Percentiles rank a stretch among this genome's conserved stretches.
phyloP scores from a whole-genome alignment of 1,140 invertebrate species.

The Caerostris extrusa region DNA sequence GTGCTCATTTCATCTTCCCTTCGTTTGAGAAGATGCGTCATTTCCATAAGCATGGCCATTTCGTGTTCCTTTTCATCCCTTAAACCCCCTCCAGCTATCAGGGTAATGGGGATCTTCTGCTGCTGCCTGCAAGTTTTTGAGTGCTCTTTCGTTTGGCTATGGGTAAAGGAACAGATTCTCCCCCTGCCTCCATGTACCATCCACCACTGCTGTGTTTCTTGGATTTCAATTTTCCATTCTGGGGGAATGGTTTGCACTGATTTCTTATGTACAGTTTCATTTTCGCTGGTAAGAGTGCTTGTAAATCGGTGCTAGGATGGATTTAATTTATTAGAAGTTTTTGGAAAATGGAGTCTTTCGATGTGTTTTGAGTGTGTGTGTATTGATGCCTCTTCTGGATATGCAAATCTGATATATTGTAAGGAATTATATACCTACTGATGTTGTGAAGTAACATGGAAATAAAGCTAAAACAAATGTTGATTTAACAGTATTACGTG shows the following conservation, averaged over 20 bases:
- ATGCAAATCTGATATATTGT: background rate
- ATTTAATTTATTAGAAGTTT: background rate
- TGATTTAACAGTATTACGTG: too few species aligned
- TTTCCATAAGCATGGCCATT: constrained; percentile 55
- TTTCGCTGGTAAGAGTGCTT: background rate
- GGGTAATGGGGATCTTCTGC: constrained; percentile 41
- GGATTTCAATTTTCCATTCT: background rate
- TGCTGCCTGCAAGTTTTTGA: background rate
- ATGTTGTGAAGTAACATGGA: too few species aligned
- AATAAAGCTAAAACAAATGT: too few species aligned
- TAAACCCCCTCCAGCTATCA: constrained; percentile 18
- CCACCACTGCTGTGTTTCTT: background rate
- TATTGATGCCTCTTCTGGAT: background rate
- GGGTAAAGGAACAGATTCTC: too few species aligned
- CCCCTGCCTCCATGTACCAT: too few species aligned
- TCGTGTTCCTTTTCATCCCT: background rate
- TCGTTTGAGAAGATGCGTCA: constrained; percentile 36
- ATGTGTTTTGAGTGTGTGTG: background rate
- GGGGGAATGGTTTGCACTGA: background rate
- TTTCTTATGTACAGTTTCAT: background rate
- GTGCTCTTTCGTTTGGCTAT: constrained; percentile 27
- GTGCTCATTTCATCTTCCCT: background rate
- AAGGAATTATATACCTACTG: too few species aligned
- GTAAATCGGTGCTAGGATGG: background rate
- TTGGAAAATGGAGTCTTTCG: background rate